These are phyloP conservation scores for Apostichopus californicus DNA, from an alignment of 35 echinoderm and acorn worm species.

Conservation along the genomic window DNA sequence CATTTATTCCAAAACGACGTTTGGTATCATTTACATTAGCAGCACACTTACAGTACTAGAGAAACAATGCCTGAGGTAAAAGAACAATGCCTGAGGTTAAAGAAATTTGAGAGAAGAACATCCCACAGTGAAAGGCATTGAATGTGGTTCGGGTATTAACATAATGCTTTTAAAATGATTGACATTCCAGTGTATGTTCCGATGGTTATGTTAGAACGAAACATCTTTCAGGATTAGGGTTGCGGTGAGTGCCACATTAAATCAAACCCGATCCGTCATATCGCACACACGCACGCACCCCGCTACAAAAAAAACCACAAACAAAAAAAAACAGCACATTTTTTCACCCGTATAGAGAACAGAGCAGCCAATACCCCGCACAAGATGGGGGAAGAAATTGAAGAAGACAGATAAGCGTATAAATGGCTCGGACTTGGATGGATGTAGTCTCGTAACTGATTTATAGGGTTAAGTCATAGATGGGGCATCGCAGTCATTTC, in stretches of 20 bases:
- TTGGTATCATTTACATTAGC: too few species aligned
- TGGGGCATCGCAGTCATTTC: background rate
- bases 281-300: background rate
- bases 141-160: too few species aligned
- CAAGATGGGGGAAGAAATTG: constrained; percentile 3
- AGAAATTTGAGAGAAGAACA: too few species aligned
- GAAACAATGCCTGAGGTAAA: too few species aligned
- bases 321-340: background rate
- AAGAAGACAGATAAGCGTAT: background rate
- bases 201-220: too few species aligned
- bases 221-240: too few species aligned
- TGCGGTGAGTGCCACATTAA: background rate
- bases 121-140: too few species aligned
- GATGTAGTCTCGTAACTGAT: constrained; percentile 6
- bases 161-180: too few species aligned
- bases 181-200: too few species aligned
- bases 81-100: too few species aligned
- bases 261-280: constrained; percentile 5
- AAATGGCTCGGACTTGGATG: background rate
- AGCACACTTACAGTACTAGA: too few species aligned
- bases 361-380: background rate
- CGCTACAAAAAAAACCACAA: background rate
- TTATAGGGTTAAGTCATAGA: constrained; percentile 13
- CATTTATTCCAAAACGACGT: too few species aligned
- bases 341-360: background rate